Base-by-base conservation (phyloP, 2,113 vertebrate genomes). In the Amazona vittata region DNA sequence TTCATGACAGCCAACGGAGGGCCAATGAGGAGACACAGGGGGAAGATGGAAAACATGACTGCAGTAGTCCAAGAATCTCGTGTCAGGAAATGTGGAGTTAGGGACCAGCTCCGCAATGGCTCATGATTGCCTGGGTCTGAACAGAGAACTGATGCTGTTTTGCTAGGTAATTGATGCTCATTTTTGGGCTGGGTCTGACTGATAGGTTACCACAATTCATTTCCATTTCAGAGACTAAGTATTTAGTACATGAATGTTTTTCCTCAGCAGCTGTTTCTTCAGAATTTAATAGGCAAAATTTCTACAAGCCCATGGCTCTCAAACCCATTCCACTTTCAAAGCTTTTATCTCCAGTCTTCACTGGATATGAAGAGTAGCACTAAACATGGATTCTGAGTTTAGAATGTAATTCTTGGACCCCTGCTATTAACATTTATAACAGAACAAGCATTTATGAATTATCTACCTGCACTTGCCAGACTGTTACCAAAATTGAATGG, bases 401-500 rank as follows among this genome's bases (percentile, higher is more conserved):
- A 50, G 46, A 89, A 85, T 25, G 57, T 8, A 82, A 98, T 98
- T 98, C 98, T 98, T 98, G 98, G 98, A 98, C 97, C 96, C 96
- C 97, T 96, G 97, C 97, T 87, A 71, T 88, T 69, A 68, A 97
- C 92, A 96, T 35, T 83, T 9, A 96, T 92, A 82, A 97, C 91
- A 90, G 88, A 95, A 88, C 91, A 86, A 74, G 62, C 17, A 95
- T 68, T 89, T n/a, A 90, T 2, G 39, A 35, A 37, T 95, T 98
- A 98, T 99, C 99, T 99, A 99, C 99, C 99, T 99, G 99, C 98
- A 93, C 98, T 99, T 97, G 99, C 98, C 98, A 99, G 98, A 98
- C 98, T 99, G 99, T 99, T 99, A 98, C 99, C 99, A 98, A 99
- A 99, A 99, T 98, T 99, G 99, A 99, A 99, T 75, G 99, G 98